Percentiles rank a stretch among this genome's conserved stretches.
Conservation (phyloP, 2,113 vertebrate species). For the Alethe diademata region DNA sequence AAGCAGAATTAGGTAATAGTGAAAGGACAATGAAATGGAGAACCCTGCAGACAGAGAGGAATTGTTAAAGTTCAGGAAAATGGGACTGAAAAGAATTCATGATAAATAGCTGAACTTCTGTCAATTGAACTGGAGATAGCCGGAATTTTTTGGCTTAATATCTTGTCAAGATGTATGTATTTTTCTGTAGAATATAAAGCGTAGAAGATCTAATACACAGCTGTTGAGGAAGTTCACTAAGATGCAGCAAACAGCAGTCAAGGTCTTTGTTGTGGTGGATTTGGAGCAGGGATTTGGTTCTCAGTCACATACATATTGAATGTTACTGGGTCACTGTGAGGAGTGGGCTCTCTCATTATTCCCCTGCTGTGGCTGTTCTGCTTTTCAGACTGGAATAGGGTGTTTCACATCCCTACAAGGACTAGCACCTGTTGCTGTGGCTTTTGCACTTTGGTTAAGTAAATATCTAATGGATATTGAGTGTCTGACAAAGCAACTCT, state of each 20-base stretch:
- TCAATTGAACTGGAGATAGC: not conserved
- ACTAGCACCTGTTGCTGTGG: not conserved
- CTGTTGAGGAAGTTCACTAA: not conserved
- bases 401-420: not conserved
- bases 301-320: not conserved
- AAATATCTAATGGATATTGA: not conserved
- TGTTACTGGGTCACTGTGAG: not conserved
- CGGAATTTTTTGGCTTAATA: not conserved
- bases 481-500: rapidly evolving
- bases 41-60: not conserved
- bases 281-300: not conserved
- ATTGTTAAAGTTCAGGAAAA: not conserved
- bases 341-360: not conserved
- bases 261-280: not conserved
- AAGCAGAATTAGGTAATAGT: not conserved
- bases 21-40: not conserved
- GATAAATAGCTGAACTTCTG: not conserved
- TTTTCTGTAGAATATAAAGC: not conserved
- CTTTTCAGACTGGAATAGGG: not conserved
- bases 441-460: not conserved
- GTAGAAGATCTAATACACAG: not conserved
- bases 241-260: not conserved
- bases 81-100: not conserved
- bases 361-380: not conserved
- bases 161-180: not conserved